Evolutionary conservation across 2,797 vertebrate genomes (phyloP).

Genomic region (Chelon auratus): DNA sequence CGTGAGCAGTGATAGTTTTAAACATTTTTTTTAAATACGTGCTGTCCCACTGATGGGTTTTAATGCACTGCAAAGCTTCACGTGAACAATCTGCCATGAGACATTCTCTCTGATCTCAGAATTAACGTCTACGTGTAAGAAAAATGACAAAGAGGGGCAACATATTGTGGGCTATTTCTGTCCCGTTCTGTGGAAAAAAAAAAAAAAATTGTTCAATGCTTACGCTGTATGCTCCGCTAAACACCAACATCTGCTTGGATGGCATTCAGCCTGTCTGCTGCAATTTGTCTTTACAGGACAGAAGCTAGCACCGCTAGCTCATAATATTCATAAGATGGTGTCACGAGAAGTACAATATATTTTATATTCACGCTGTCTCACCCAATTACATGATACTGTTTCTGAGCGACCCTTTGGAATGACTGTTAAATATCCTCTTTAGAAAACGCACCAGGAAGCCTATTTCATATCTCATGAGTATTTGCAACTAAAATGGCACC

Average conservation of each 20-base stretch:
- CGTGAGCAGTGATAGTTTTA: constrained; percentile 13
- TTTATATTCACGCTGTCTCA: constrained; percentile 54
- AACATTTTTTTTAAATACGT: constrained; percentile 10
- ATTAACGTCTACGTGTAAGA: constrained; percentile 19
- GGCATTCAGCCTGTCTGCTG: constrained; percentile 63
- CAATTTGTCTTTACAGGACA: constrained; percentile 59
- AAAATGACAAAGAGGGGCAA: constrained; percentile 48
- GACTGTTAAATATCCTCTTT: constrained; percentile 41
- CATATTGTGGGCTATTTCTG: constrained; percentile 66
- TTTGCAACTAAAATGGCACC: constrained; percentile 35
- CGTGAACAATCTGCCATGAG: constrained; percentile 34
- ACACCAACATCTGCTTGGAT: constrained; percentile 77
- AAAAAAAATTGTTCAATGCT: constrained; percentile 67
- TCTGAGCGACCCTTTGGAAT: constrained; percentile 37
- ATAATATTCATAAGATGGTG: constrained; percentile 57
- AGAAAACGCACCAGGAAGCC: constrained; percentile 15
- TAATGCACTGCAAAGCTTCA: constrained; percentile 33
- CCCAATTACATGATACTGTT: constrained; percentile 58
- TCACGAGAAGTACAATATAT: constrained; percentile 53
- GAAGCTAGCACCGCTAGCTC: constrained; percentile 31
- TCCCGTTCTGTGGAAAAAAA: constrained; percentile 34
- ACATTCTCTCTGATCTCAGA: constrained; percentile 43
- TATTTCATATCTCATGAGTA: constrained; percentile 49
- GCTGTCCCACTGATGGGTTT: constrained; percentile 16
- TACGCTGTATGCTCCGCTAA: constrained; percentile 70